Conservation (phyloP, 2,888 invertebrate genomes). For the Erannis defoliaria region DNA sequence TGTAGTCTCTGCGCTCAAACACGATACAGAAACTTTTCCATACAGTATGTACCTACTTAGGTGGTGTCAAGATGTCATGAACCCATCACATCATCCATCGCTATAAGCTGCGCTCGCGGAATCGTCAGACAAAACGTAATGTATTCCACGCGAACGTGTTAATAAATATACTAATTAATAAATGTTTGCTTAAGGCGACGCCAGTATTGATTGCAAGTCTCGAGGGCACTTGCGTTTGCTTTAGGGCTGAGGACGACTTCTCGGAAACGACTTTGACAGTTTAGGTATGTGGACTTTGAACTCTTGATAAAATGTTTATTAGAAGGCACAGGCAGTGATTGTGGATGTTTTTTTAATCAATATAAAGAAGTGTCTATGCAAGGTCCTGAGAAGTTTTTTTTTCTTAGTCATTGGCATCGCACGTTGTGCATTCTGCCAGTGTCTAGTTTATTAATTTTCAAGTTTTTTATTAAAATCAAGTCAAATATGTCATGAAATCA, state of each 20-base stretch:
- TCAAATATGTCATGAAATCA: too few relatives aligned
- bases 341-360: neutral
- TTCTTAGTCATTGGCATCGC: too few relatives aligned
- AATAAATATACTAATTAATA: constrained; percentile 57
- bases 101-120: constrained; percentile 13
- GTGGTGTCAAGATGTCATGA: too few relatives aligned
- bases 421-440: too few relatives aligned
- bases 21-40: too few relatives aligned
- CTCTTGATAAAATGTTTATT: constrained; percentile 10
- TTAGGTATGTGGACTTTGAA: constrained; percentile 25
- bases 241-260: constrained; percentile 56
- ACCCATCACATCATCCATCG: constrained; percentile 8
- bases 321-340: too few relatives aligned
- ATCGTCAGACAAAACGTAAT: constrained; percentile 40
- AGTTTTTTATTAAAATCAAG: too few relatives aligned
- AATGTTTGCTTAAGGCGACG: constrained; percentile 47
- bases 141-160: constrained; percentile 54
- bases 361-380: neutral
- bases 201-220: constrained; percentile 45
- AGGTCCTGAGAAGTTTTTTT: too few relatives aligned
- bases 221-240: constrained; percentile 48
- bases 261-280: constrained; percentile 44
- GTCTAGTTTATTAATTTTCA: too few relatives aligned
- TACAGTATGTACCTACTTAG: too few relatives aligned
- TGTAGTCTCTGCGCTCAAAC: too few relatives aligned